phyloP scores from a whole-genome alignment of 92 coral and sea anemone species.

The Epizoanthus scotinus region DNA sequence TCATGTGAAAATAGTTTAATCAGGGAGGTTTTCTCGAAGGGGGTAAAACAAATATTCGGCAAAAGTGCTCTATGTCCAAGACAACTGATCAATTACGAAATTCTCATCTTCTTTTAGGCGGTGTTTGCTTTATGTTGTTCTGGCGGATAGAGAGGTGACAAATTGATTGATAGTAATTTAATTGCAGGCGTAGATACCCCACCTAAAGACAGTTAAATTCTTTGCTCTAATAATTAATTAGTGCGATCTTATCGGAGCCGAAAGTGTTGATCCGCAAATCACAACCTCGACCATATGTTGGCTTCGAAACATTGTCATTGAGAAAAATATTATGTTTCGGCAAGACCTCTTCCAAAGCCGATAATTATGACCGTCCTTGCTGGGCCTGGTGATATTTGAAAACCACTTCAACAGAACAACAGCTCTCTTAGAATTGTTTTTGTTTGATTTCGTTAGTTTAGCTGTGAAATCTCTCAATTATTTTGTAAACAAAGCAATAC shows the following conservation, averaged over 20 bases:
- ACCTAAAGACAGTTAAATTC: slow-evolving; percentile 39
- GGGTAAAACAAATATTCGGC: slow-evolving; percentile 42
- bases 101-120: slow-evolving; percentile 32
- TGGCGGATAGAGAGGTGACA: slow-evolving; percentile 39
- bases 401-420: slow-evolving; percentile 11
- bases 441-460: not conserved
- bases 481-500: not conserved
- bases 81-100: slow-evolving; percentile 38
- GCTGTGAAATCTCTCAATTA: not conserved
- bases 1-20: slow-evolving; percentile 21
- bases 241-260: slow-evolving; percentile 20
- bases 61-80: slow-evolving; percentile 14
- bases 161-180: slow-evolving; percentile 45
- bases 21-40: slow-evolving; percentile 24
- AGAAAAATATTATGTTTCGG: not conserved
- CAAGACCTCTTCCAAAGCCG: not conserved
- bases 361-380: not conserved
- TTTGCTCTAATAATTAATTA: slow-evolving; percentile 36
- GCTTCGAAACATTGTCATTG: slow-evolving; percentile 12
- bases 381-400: not conserved
- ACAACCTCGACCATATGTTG: slow-evolving; percentile 4
- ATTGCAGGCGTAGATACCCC: slow-evolving; percentile 44
- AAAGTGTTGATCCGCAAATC: slow-evolving; percentile 23
- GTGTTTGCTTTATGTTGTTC: slow-evolving; percentile 40
- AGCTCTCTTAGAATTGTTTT: not conserved